A percentile compares a stretch with the other conserved stretches of the same genome.
Evolutionary conservation across 1,140 invertebrate genomes (phyloP).

Genomic region (Drosophila mayri): DNA sequence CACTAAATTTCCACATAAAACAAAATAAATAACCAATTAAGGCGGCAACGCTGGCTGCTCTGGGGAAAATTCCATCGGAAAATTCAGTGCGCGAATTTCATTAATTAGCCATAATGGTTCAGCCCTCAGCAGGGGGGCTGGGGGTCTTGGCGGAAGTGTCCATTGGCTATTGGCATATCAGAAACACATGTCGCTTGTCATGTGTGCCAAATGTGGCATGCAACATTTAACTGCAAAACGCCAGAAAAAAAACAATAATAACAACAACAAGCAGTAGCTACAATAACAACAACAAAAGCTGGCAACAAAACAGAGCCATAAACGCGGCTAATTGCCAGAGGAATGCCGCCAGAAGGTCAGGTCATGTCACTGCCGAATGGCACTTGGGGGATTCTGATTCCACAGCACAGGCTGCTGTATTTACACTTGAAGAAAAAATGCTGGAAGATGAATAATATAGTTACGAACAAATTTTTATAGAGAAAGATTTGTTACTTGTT

Average conservation of each 20-base stretch:
- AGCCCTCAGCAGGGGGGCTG: neutral
- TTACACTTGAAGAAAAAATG: conserved; percentile 5
- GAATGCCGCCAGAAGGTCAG: conserved; percentile 71
- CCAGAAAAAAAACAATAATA: conserved; percentile 14
- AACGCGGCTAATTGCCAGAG: conserved; percentile 75
- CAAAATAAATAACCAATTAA: conserved; percentile 80
- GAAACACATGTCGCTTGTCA: conserved; percentile 78
- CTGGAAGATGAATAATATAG: too few species aligned
- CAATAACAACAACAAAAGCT: conserved; percentile 27
- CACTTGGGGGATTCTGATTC: conserved; percentile 34
- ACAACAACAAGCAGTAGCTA: conserved; percentile 9
- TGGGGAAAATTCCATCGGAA: conserved; percentile 36
- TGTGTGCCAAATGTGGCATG: conserved; percentile 80
- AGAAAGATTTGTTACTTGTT: neutral
- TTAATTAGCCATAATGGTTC: conserved; percentile 75
- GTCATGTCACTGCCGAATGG: conserved; percentile 44
- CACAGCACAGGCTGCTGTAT: neutral
- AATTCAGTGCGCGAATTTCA: conserved; percentile 77
- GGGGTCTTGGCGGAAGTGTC: conserved; percentile 17
- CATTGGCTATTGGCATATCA: conserved; percentile 71
- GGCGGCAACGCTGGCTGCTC: conserved; percentile 6
- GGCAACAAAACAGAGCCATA: conserved; percentile 56
- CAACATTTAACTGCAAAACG: conserved; percentile 76
- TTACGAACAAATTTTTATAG: neutral
- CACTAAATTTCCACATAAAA: conserved; percentile 64